These are phyloP conservation scores for Electrophaes corylata DNA, from an alignment of 2,888 invertebrate species.

Conservation along the genomic window DNA sequence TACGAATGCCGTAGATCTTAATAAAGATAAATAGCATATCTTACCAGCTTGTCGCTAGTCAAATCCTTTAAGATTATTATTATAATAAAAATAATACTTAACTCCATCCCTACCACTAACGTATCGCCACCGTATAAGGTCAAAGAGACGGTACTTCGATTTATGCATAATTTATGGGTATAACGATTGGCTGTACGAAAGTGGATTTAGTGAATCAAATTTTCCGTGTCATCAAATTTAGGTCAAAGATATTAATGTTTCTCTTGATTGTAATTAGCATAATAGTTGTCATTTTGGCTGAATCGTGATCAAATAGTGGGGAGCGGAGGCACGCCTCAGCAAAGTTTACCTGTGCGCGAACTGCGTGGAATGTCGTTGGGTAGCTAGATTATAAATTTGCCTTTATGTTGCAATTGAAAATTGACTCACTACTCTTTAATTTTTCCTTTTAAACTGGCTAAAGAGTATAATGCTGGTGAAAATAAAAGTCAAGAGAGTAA, in stretches of 20 bases:
- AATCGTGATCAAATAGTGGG: constrained; percentile 41
- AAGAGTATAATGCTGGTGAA: constrained; percentile 38
- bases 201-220: constrained; percentile 50
- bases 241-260: constrained; percentile 40
- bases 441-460: constrained; percentile 39
- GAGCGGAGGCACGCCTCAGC: constrained; percentile 41
- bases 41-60: constrained; percentile 44
- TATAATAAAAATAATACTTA: constrained; percentile 50
- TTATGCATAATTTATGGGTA: constrained; percentile 45
- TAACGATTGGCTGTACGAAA: constrained; percentile 46
- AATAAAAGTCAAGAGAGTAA: constrained; percentile 35
- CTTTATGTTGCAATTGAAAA: constrained; percentile 66
- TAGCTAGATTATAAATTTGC: constrained; percentile 74
- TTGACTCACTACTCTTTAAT: constrained; percentile 66
- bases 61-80: constrained; percentile 50
- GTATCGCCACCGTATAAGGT: constrained; percentile 45
- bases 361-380: constrained; percentile 72
- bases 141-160: constrained; percentile 47
- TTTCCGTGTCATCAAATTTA: constrained; percentile 50
- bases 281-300: constrained; percentile 38
- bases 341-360: constrained; percentile 59
- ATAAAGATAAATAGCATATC: constrained; percentile 68
- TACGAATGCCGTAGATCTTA: constrained; percentile 58
- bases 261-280: constrained; percentile 41
- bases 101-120: constrained; percentile 36